Evolutionary conservation across 2,797 vertebrate species (phyloP).

Genomic region (Hypotaenidia okinawae): DNA sequence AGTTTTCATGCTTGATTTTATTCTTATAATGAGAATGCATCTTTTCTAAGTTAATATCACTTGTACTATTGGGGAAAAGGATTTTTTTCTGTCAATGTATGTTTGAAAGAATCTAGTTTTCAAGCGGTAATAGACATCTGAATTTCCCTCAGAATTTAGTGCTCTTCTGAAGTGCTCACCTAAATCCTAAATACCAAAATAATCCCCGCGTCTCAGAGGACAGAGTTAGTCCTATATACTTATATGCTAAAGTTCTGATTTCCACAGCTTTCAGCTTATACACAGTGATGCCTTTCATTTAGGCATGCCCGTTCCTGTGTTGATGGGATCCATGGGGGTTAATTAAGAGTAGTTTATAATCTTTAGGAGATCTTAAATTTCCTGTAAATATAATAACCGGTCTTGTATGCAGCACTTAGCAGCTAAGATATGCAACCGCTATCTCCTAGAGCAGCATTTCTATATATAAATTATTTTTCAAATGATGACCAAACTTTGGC

Average conservation of each 20-base stretch:
- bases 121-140: neutral
- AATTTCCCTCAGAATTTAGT: slow-evolving; percentile 2
- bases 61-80: neutral
- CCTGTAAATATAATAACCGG: neutral
- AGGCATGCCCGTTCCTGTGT: neutral
- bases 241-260: neutral
- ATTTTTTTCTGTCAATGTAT: neutral
- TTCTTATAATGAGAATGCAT: neutral
- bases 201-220: slow-evolving; percentile 32
- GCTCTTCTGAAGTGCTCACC: neutral
- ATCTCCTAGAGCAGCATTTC: neutral
- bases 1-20: neutral
- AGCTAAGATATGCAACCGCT: neutral
- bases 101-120: neutral
- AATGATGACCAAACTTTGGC: neutral
- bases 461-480: neutral
- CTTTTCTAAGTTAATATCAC: neutral
- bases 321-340: neutral
- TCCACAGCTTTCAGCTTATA: slow-evolving; percentile 1
- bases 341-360: slow-evolving; percentile 51
- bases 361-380: slow-evolving; percentile 46
- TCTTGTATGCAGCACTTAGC: neutral
- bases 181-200: slow-evolving; percentile 39
- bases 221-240: neutral
- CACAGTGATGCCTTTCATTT: neutral